These are phyloP conservation scores for Poeciliopsis infans DNA, from an alignment of 2,797 vertebrate genomes.

Conservation along the genomic window DNA sequence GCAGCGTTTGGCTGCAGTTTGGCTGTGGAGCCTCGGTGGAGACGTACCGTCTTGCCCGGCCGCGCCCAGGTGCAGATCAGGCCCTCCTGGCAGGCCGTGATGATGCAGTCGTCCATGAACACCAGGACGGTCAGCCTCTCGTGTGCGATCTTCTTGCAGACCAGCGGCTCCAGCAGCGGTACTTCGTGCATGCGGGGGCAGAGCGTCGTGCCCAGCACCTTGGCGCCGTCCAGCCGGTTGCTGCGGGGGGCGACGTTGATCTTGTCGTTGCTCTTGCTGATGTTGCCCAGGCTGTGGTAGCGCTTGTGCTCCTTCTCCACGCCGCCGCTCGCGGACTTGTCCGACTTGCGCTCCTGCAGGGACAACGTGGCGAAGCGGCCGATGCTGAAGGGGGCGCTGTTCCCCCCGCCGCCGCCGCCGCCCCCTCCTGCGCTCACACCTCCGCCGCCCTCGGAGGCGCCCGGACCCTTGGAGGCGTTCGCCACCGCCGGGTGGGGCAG, in stretches of 20 bases:
- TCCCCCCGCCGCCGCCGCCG: conserved; percentile 48
- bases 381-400: conserved; percentile 81
- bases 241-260: conserved; percentile 80
- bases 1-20: not conserved
- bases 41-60: conserved; percentile 87
- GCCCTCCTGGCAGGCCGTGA: conserved; percentile 92
- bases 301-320: conserved; percentile 92
- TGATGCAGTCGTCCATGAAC: conserved; percentile 94
- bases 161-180: conserved; percentile 90
- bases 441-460: conserved; percentile 60
- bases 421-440: conserved; percentile 52
- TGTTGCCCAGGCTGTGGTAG: conserved; percentile 92
- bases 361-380: conserved; percentile 90
- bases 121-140: conserved; percentile 91
- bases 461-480: conserved; percentile 76
- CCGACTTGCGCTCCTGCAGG: conserved; percentile 86
- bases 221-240: conserved; percentile 85
- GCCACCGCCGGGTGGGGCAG: conserved; percentile 87
- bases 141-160: conserved; percentile 94
- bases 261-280: conserved; percentile 90
- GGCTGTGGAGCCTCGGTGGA: no score
- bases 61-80: conserved; percentile 94
- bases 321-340: conserved; percentile 69
- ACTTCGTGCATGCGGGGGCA: conserved; percentile 93
- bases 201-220: conserved; percentile 89